phyloP scores from a whole-genome alignment of 2,888 invertebrate species.

The Epicampocera succincta region DNA sequence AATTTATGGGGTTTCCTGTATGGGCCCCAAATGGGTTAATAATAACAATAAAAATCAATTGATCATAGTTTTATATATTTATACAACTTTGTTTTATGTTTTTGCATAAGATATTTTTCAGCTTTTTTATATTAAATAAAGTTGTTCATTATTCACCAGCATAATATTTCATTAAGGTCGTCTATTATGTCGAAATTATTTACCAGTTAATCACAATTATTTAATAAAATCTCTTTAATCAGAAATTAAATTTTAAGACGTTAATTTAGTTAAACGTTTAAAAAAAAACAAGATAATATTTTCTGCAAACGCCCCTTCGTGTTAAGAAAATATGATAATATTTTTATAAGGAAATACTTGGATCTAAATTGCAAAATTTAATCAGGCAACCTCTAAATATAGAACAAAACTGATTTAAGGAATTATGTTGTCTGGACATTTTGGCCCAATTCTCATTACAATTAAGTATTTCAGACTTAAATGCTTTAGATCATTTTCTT shows the following conservation, averaged over 20 bases:
- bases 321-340: too few species aligned
- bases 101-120: conserved; percentile 4
- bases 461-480: too few species aligned
- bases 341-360: too few species aligned
- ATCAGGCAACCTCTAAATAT: too few species aligned
- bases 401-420: too few species aligned
- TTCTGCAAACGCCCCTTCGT: too few species aligned
- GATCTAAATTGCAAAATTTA: too few species aligned
- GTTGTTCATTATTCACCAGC: conserved; percentile 46
- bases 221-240: conserved; percentile 22
- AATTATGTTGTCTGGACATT: too few species aligned
- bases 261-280: background rate
- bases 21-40: conserved; percentile 27
- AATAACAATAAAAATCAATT: conserved; percentile 28
- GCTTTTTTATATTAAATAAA: conserved; percentile 15
- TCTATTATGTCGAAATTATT: conserved; percentile 51
- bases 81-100: background rate
- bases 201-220: conserved; percentile 50
- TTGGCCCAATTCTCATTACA: too few species aligned
- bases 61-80: conserved; percentile 2
- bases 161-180: conserved; percentile 26
- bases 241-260: background rate
- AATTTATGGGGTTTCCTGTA: too few species aligned
- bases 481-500: too few species aligned
- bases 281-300: background rate